These are phyloP conservation scores for Keiferia lycopersicella DNA, from an alignment of 2,888 invertebrate genomes.

Conservation along the genomic window DNA sequence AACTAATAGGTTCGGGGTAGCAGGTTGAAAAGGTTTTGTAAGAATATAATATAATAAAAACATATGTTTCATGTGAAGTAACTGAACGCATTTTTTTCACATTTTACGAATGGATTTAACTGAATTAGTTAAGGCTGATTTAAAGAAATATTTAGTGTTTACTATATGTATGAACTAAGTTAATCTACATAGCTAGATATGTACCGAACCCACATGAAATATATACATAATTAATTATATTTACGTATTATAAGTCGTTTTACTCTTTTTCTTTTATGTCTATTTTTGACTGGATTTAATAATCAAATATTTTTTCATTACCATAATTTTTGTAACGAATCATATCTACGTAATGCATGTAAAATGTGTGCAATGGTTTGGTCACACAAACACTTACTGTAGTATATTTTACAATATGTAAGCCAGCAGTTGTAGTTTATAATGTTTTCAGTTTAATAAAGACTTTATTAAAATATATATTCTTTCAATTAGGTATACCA, in stretches of 20 bases:
- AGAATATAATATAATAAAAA: background rate
- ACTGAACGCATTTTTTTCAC: slow-evolving; percentile 1
- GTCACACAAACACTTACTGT: background rate
- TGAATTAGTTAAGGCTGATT: slow-evolving; percentile 19
- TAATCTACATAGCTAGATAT: background rate
- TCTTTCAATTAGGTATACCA: background rate
- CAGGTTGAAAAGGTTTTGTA: background rate
- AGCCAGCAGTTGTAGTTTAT: slow-evolving; percentile 1
- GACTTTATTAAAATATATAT: slow-evolving; percentile 5
- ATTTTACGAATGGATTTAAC: slow-evolving; percentile 3
- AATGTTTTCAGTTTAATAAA: slow-evolving; percentile 13
- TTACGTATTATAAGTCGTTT: background rate
- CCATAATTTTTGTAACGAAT: background rate
- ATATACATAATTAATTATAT: background rate
- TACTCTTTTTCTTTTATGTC: background rate
- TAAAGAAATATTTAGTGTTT: background rate
- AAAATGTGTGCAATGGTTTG: background rate
- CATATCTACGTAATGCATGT: background rate
- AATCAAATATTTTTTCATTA: background rate
- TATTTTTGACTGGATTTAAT: background rate
- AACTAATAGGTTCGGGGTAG: background rate
- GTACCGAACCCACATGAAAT: background rate
- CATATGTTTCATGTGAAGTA: background rate
- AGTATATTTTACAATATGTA: background rate
- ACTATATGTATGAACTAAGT: background rate